A percentile compares a stretch with the other conserved stretches of the same genome.
Conservation (phyloP, 2,113 vertebrate genomes). For the Bufo gargarizans region DNA sequence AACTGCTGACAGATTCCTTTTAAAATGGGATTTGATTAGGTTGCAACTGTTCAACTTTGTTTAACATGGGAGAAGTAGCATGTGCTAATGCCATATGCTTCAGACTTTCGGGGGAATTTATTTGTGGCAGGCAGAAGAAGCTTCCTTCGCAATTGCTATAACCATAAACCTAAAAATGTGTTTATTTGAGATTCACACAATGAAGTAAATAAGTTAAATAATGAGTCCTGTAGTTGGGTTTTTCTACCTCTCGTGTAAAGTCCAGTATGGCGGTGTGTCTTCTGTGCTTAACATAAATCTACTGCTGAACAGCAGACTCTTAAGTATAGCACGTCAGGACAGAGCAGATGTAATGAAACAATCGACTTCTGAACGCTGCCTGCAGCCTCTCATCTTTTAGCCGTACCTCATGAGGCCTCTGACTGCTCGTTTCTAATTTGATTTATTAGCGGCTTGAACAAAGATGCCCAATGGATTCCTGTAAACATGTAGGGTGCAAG, state of each 20-base stretch:
- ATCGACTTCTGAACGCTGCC: constrained; percentile 54
- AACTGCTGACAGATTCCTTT: no score
- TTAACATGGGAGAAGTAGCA: no score
- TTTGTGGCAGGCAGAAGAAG: no score
- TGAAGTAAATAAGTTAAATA: not conserved
- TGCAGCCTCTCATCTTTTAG: constrained; percentile 56
- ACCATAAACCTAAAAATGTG: not conserved
- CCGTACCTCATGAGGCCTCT: constrained; percentile 52
- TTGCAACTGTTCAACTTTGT: no score
- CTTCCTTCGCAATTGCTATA: not conserved
- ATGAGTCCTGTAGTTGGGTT: no score
- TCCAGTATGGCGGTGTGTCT: not conserved
- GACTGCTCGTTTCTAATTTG: constrained; percentile 57
- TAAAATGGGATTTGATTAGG: no score
- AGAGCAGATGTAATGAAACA: constrained; percentile 56
- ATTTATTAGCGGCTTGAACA: constrained; percentile 54
- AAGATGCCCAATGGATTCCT: constrained; percentile 43
- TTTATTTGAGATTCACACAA: not conserved
- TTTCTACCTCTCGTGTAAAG: not conserved
- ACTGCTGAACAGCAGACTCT: constrained; percentile 33
- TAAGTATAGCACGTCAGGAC: constrained; percentile 46
- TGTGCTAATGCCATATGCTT: no score
- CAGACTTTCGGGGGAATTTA: no score
- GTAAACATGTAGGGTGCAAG: constrained; percentile 35
- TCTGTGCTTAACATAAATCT: constrained; percentile 53